phyloP scores from a whole-genome alignment of 2,113 vertebrate species.

The Protobothrops mucrosquamatus region DNA sequence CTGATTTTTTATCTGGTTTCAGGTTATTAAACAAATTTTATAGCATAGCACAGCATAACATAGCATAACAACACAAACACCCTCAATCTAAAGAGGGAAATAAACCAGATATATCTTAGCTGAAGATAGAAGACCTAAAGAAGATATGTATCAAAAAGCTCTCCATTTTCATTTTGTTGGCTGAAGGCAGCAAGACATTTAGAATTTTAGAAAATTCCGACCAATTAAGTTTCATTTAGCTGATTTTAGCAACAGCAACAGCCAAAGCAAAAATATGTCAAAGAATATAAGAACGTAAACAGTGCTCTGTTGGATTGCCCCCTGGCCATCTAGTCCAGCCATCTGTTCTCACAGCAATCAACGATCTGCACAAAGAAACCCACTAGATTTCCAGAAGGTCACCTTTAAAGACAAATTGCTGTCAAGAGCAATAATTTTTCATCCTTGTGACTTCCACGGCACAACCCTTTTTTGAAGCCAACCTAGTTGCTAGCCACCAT shows the following conservation, averaged over 20 bases:
- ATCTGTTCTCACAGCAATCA: not conserved
- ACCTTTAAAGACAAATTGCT: not conserved
- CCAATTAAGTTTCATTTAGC: not conserved
- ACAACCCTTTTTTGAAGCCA: not conserved
- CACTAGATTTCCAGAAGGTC: not conserved
- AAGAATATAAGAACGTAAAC: not conserved
- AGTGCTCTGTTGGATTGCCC: not conserved
- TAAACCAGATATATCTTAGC: not conserved
- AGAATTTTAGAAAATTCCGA: not conserved
- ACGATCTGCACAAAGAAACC: not conserved
- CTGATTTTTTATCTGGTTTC: not conserved
- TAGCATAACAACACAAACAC: not conserved
- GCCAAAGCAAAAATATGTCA: not conserved
- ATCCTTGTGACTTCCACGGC: not conserved
- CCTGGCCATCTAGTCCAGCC: not conserved
- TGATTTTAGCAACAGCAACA: not conserved
- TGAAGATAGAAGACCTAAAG: not conserved
- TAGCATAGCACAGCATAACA: not conserved
- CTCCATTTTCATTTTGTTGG: not conserved
- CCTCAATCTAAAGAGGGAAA: not conserved
- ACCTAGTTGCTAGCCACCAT: not conserved
- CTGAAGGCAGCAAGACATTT: not conserved
- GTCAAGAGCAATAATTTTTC: not conserved
- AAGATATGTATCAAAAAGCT: not conserved
- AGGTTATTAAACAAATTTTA: not conserved